Base-by-base conservation (phyloP, 2,888 invertebrate genomes). In the Drosophila dives region DNA sequence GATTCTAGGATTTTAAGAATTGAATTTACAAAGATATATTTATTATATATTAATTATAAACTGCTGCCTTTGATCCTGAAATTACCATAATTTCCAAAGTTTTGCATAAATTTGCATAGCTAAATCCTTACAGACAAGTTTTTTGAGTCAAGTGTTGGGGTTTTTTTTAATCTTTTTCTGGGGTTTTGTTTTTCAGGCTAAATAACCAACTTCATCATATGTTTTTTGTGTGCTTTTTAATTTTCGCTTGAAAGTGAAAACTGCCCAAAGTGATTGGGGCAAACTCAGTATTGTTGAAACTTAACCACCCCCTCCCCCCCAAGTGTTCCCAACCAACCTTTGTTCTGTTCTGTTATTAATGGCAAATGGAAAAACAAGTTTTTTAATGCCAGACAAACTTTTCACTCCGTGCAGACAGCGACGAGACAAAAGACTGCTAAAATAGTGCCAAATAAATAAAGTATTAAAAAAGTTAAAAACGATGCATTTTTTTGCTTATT, bases 211-310 rank as follows among this genome's bases (percentile, higher is more conserved):
- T 73, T 77, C 56, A 62, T 66, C 65, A 60, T 51, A 48, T 50
- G 29, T 63, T 66, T 42, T 40, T 61, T 77, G 61, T 72, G 73
- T 64, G 62, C 38, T 61, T 68, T 73, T 26, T 38, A 70, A 71
- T 60, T 79, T 80, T 81, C 63, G 72, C 69, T 75, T 67, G 82
- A 89, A 89, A 89, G 88, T 89, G 88, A 89, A 89, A 82, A 75
- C 75, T 67, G 64, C 53, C 50, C 56, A 55, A 61, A 61, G 49
- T 56, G 64, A 64, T 77, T 68, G 61, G 45, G 36, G 54, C 32
- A 61, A 60, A 49, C 56, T 53, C 29, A 6, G 63, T 29, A 29
- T 40, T 32, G 36, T 45, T 42, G 32, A 29, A 55, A 45, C 55
- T 26, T 11, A 62, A 12, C 63, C n/a, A n/a, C 67, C 26, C 36